Evolutionary conservation across 1,140 invertebrate genomes (phyloP), one percentile per base, ranked within the genome.

Genomic region (Orius insidiosus): DNA sequence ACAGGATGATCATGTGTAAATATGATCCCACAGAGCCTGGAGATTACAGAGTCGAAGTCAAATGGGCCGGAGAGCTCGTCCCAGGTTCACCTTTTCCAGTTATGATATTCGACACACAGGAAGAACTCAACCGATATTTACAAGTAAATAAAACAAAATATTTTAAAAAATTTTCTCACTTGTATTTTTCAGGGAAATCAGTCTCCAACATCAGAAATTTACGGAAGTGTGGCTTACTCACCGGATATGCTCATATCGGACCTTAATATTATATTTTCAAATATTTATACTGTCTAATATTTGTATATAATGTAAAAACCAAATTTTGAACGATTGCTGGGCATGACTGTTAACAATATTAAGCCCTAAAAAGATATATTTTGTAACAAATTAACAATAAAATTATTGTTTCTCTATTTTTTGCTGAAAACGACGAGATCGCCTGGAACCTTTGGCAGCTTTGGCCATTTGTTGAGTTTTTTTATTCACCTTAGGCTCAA

Each of bases 21-120:
- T 86, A 80, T 59, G 93, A 97, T 64, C 95, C 95, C 39, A 94
- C 90, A 11, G 94, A 98, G 64, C 90, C 93, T 8, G 96, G 96
- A 5, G 92, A 98, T 63, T 99, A 99, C 63, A 72, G 92, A 44
- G 87, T 99, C 1, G 89, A 96, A 62, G 88, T 99, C 2, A 87
- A 92, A 62, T 99, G 95, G 95, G 93, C 94, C 9, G 93, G 90
- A 31, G 85, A 96, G 54, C 78, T 96, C 55, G 93, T 95, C 7
- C 88, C 88, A 31, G 94, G 95, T 6, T 96, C 90, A 34, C 96
- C 96, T 1, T 99, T 98, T 69, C 80, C 85, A 39, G 92, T 99
- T 44, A 92, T 96, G 80, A 98, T 99, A 55, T 95, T 98, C 62
- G 95, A 98, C 59, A 97, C 92, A 5, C 85, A 94, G 63, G 89